Evolutionary conservation across 2,113 vertebrate species (phyloP).

Genomic region (Drymodes brunneopygia): DNA sequence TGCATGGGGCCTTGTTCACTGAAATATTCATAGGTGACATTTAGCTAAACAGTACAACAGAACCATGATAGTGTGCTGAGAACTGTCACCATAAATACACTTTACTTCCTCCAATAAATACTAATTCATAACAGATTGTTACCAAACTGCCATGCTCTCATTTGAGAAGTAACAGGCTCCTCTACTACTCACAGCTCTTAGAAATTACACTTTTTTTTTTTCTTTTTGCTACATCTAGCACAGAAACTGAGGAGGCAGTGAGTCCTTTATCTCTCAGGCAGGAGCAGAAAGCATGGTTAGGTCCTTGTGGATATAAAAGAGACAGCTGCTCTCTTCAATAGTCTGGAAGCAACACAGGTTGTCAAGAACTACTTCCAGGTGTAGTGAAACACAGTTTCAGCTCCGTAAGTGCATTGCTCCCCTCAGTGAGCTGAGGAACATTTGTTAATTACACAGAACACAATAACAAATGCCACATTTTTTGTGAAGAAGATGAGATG

Average conservation of each 20-base stretch:
- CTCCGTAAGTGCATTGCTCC: accelerated
- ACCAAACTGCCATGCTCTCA: neutral
- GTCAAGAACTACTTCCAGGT: neutral
- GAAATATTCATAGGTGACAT: conserved; percentile 46
- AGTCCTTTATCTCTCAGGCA: neutral
- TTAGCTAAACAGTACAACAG: conserved; percentile 27
- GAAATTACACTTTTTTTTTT: neutral
- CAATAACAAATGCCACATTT: neutral
- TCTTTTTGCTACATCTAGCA: neutral
- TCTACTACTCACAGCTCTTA: neutral
- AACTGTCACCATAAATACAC: neutral
- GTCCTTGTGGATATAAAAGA: neutral
- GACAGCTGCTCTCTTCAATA: neutral
- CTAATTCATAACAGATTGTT: neutral
- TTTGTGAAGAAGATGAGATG: neutral
- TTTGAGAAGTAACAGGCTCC: neutral
- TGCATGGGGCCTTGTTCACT: conserved; percentile 10
- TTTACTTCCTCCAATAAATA: neutral
- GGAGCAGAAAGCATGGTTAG: neutral
- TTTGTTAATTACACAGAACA: neutral
- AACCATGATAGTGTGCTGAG: neutral
- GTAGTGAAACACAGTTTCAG: neutral
- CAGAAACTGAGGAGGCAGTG: neutral
- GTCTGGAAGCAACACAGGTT: neutral
- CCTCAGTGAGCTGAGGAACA: neutral